Percentiles rank a stretch among this genome's conserved stretches.
phyloP scores from a whole-genome alignment of 2,888 invertebrate genomes.

The Aleiodes leptofemur region DNA sequence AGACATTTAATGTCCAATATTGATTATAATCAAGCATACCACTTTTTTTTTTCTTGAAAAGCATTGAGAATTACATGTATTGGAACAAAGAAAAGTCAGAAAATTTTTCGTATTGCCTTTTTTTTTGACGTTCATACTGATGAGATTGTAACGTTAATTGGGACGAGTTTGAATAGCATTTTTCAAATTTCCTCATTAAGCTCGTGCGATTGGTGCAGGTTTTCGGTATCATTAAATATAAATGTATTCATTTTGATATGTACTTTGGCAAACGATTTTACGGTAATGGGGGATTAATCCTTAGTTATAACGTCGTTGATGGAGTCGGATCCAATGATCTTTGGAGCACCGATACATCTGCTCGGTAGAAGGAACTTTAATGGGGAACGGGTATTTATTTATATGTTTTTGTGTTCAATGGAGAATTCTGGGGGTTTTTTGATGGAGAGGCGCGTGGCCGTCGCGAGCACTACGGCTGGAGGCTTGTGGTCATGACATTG shows the following conservation, averaged over 20 bases:
- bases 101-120: neutral
- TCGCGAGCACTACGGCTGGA: slow-evolving; percentile 19
- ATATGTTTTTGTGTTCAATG: slow-evolving; percentile 1
- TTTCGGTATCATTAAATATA: slow-evolving; percentile 1
- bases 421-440: slow-evolving; percentile 4
- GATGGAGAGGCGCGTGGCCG: slow-evolving; percentile 20
- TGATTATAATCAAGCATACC: slow-evolving; percentile 54
- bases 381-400: slow-evolving; percentile 16
- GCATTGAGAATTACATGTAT: slow-evolving; percentile 4
- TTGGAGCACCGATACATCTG: slow-evolving; percentile 26
- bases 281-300: slow-evolving; percentile 41
- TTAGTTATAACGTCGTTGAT: slow-evolving; percentile 34
- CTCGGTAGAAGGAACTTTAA: neutral
- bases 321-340: slow-evolving; percentile 40
- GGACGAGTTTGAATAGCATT: too few relatives aligned
- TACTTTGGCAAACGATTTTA: neutral
- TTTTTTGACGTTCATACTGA: neutral
- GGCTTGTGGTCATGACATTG: slow-evolving; percentile 3
- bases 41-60: slow-evolving; percentile 27
- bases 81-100: slow-evolving; percentile 15
- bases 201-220: neutral
- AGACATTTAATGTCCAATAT: slow-evolving; percentile 57
- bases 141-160: neutral
- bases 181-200: too few relatives aligned
- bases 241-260: slow-evolving; percentile 10